Percentiles rank a stretch among this genome's conserved stretches.
Conservation (phyloP, 2,888 invertebrate species). For the Cerastis leucographa region DNA sequence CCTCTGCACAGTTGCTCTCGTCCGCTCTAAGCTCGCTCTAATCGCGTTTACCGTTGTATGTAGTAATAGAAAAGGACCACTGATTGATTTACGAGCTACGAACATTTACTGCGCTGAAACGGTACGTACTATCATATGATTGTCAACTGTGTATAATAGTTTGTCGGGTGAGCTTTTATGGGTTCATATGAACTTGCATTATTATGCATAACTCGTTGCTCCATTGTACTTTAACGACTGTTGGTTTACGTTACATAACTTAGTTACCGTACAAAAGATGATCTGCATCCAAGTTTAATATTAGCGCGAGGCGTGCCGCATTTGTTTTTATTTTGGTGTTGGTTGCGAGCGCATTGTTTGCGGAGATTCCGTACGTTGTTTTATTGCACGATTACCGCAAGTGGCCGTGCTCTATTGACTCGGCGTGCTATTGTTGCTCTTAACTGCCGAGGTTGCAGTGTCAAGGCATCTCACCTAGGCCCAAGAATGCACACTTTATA, state of each 20-base stretch:
- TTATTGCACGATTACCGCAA: constrained; percentile 79
- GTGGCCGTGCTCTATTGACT: constrained; percentile 83
- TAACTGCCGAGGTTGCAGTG: constrained; percentile 81
- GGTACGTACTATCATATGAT: constrained; percentile 81
- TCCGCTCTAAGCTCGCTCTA: constrained; percentile 77
- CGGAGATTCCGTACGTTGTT: constrained; percentile 76
- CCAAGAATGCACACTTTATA: constrained; percentile 69
- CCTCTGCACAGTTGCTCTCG: constrained; percentile 80
- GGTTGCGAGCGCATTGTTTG: constrained; percentile 74
- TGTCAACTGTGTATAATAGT: constrained; percentile 67
- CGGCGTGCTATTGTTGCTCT: constrained; percentile 79
- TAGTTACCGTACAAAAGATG: constrained; percentile 64
- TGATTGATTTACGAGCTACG: constrained; percentile 81
- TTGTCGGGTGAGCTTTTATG: constrained; percentile 65
- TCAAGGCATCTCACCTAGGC: constrained; percentile 80
- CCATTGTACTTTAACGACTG: constrained; percentile 66
- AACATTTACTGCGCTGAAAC: constrained; percentile 80
- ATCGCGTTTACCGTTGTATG: constrained; percentile 79
- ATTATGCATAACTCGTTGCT: constrained; percentile 65
- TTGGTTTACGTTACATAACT: constrained; percentile 65
- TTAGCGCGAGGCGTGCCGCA: constrained; percentile 59
- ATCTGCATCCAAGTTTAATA: constrained; percentile 65
- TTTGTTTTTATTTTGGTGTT: constrained; percentile 76
- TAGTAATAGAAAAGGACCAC: constrained; percentile 79
- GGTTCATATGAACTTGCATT: constrained; percentile 57